Base-by-base conservation (phyloP, 2,888 invertebrate species). In the Torymus texanus region DNA sequence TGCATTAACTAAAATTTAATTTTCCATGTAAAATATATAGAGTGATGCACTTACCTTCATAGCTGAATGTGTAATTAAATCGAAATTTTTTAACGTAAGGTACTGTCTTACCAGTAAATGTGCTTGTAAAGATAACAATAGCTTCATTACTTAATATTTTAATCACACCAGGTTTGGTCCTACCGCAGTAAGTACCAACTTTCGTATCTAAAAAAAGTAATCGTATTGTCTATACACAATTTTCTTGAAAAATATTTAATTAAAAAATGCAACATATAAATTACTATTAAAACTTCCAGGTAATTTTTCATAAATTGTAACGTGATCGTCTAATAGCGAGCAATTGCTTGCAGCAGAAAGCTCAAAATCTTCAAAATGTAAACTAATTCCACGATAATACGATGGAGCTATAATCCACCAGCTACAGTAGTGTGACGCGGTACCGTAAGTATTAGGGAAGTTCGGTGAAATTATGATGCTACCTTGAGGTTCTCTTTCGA, bases 381-480 rank as follows among this genome's bases (percentile, higher is more conserved):
- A 73, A 62, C 90, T 90, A 3, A 93, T 87, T 1, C 88, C 90
- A 81, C 90, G 91, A 82, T 91, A 92, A n/a, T 76, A 74, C 10
- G 16, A 14, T 0, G 91, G 91, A 8, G 92, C 93, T 80, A 92
- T 91, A 24, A 97, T 91, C 79, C 91, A 91, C 95, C 97, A 97
- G 67, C 92, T 92, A 88, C 97, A 97, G 1, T 16, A 16, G 29
- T 94, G 91, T 5, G 92, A 87, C 80, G 93, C 93, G 62, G 88
- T 88, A 1, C 92, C 92, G 81, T 94, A 93, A 41, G 90, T 84
- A 24, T 90, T 88, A 0, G 96, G 96, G 86, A 93, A 94, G 81
- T 93, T 92, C 0, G 96, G 96, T 10, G 95, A 94, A 0, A 88
- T 90, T 13, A 97, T 90, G 53, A 91, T 88, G 0, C 96, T 96